Evolutionary conservation across 2,113 vertebrate species (phyloP).

Genomic region (Leptobrachium ailaonicum): DNA sequence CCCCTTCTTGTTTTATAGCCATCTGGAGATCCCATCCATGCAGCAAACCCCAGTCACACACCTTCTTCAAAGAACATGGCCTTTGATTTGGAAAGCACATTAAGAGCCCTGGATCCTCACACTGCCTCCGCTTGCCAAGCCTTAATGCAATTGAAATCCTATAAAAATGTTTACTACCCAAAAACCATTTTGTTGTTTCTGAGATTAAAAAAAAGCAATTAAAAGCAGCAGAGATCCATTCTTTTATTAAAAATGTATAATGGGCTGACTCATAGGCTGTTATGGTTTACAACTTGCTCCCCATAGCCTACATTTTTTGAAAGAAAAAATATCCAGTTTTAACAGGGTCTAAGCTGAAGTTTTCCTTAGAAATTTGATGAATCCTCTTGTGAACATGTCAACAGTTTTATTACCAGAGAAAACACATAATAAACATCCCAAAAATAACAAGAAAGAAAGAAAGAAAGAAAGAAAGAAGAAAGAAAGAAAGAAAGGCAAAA

Average conservation of each 20-base stretch:
- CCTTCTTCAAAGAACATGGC: slow-evolving; percentile 87
- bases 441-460: not conserved
- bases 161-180: slow-evolving; percentile 52
- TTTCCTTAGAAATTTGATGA: no score
- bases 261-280: slow-evolving; percentile 11
- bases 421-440: not conserved
- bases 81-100: slow-evolving; percentile 79
- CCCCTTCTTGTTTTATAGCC: slow-evolving; percentile 81
- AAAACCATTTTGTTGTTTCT: slow-evolving; percentile 49
- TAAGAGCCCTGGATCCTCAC: slow-evolving; percentile 67
- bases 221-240: slow-evolving; percentile 16
- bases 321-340: not conserved
- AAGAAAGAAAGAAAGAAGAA: not conserved
- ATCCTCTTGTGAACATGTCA: not conserved
- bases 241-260: slow-evolving; percentile 10
- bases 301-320: not conserved
- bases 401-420: not conserved
- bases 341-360: no score
- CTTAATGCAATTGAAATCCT: slow-evolving; percentile 62
- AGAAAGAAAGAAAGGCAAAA: not conserved
- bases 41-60: slow-evolving; percentile 89
- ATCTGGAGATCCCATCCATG: slow-evolving; percentile 95
- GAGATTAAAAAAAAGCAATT: slow-evolving; percentile 30
- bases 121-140: slow-evolving; percentile 72
- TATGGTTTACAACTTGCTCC: slow-evolving; percentile 28